These are phyloP conservation scores for Alosa sapidissima DNA, from an alignment of 2,797 vertebrate genomes.

Conservation along the genomic window DNA sequence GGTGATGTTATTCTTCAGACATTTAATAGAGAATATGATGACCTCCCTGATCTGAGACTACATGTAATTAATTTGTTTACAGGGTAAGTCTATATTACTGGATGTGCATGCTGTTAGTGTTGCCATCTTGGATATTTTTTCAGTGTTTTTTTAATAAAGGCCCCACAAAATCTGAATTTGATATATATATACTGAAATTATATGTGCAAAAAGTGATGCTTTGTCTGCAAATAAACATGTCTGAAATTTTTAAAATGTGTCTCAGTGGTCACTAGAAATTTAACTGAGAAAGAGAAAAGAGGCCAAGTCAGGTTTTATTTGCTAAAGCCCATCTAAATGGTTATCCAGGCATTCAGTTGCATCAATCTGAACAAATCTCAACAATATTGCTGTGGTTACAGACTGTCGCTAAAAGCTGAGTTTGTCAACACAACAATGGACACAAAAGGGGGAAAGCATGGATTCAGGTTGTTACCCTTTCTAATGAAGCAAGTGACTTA, in stretches of 20 bases:
- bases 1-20: not conserved
- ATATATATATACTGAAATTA: not conserved
- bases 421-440: constrained; percentile 56
- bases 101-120: not conserved
- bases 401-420: constrained; percentile 54
- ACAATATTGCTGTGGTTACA: constrained; percentile 32
- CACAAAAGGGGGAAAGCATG: constrained; percentile 53
- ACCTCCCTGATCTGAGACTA: not conserved
- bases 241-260: not conserved
- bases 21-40: not conserved
- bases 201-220: not conserved
- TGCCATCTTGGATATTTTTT: not conserved
- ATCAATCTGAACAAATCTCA: not conserved
- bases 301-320: not conserved
- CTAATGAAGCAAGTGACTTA: not conserved
- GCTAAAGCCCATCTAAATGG: not conserved
- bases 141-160: not conserved
- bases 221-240: not conserved
- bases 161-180: not conserved
- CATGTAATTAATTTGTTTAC: not conserved
- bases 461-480: constrained; percentile 51
- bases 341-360: not conserved
- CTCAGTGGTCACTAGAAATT: not conserved
- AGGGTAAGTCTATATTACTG: not conserved
- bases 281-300: not conserved